Evolutionary conservation across 2,888 invertebrate species (phyloP), one percentile per base, ranked within the genome.

Genomic region (Tyria jacobaeae): DNA sequence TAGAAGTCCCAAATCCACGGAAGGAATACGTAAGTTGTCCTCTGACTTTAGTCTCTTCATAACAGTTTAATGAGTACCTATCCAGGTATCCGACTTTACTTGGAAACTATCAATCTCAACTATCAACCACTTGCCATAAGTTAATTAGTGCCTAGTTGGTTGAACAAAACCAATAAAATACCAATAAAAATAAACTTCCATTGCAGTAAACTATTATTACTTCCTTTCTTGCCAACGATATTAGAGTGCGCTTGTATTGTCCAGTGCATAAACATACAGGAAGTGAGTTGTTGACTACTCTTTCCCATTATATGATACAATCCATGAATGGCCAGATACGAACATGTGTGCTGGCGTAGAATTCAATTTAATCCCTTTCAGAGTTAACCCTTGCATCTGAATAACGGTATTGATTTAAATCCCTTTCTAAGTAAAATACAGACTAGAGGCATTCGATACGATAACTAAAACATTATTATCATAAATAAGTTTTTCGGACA

Each of bases 321-420:
- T 89, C 90, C 90, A 91, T 91, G 91, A 92, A 92, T 91, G 82
- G 87, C 78, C 86, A 88, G 81, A 86, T 82, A 86, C 74, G 89
- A 89, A 81, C 90, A 89, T 89, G 87, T 89, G 90, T 89, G 87
- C 87, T 88, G 83, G 84, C 87, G 83, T 84, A 80, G 81, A 89
- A 91, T 91, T 90, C 90, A 90, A 91, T 90, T 90, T 89, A 88
- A 89, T 88, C 88, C 90, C 89, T 89, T 89, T 89, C 86, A 87
- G 76, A 82, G 87, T 78, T 84, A 89, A 89, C 90, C 90, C 91
- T 90, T 91, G 81, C 84, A 85, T 81, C 73, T 82, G 83, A 84
- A 84, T 86, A 81, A 77, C 75, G 68, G 82, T 86, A 88, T 90
- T 90, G 90, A 91, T 92, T 90, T 90, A 88, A 89, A 91, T 89